Evolutionary conservation across 2,888 invertebrate genomes (phyloP), one percentile per base, ranked within the genome.

Genomic region (Pseudoips prasinana): DNA sequence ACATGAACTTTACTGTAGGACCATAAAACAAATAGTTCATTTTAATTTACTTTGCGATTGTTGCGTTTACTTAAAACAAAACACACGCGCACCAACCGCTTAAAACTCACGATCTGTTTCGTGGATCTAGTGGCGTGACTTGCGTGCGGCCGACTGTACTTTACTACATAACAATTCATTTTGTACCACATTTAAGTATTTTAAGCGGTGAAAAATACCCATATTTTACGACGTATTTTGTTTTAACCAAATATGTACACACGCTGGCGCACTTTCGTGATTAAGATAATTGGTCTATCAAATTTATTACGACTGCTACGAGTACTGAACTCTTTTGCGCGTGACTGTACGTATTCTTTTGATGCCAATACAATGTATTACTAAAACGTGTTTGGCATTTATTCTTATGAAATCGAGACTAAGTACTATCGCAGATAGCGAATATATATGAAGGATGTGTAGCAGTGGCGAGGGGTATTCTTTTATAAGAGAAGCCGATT

Each of bases 391-490:
- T 63, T 67, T 58, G 67, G 66, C 73, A 76, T 70, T 70, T 63
- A 67, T 62, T 69, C 61, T 70, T 69, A 71, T 64, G 63, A 67
- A 59, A 55, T 54, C 42, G 54, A 62, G 58, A 64, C 60, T 62
- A 64, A 46, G 37, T 44, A 51, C 46, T 30, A 33, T 51, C 38
- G 39, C 26, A 22, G 29, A 36, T 25, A 38, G 43, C 28, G 39
- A 29, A 3, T 31, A 25, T 38, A 36, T 33, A 33, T 30, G 26
- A 26, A 32, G 25, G 19, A 39, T 32, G 10, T 39, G 25, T 44
- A 37, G 14, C n/a, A n/a, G n/a, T n/a, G n/a, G n/a, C n/a, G n/a
- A n/a, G n/a, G n/a, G n/a, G n/a, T n/a, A n/a, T n/a, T n/a, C n/a
- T n/a, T n/a, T n/a, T n/a, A n/a, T n/a, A n/a, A n/a, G n/a, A n/a